Base-by-base conservation (phyloP, 2,888 invertebrate species). In the Protonemura montana region DNA sequence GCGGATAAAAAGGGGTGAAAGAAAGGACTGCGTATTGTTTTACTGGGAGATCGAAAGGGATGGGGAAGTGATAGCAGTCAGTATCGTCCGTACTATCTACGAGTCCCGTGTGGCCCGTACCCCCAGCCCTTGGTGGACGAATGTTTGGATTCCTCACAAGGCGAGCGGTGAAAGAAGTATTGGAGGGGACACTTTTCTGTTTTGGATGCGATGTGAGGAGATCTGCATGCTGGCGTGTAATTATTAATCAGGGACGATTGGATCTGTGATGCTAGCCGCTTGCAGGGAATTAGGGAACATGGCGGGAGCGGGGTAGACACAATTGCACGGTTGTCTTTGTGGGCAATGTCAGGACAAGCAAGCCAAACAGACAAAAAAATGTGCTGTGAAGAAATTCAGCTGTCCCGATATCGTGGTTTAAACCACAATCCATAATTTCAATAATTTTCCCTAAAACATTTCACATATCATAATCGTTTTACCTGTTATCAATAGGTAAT, bases 21-120 rank as follows among this genome's bases (percentile, higher is more conserved):
- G 84, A 2, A 84, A 84, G 84, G 84, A 59, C 5, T 76, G 84
- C 84, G 84, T 84, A 84, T 84, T 84, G 84, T 84, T 84, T 84
- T 84, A 84, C 84, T 5, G 59, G 59, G 41, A 42, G 28, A 29
- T 30, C 28, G n/a, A 29, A 83, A 27, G 28, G 80, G 83, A 21
- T 84, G 76, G 84, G 84, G 28, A 29, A 84, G 84, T 84, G 59
- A 59, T 59, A 59, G 59, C 59, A 3, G 59, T 84, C 59, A 76
- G 76, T 84, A 84, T 84, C 84, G 59, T 76, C 76, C 59, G 83
- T 84, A 59, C 83, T 83, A 84, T 84, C 84, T 76, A 84, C 59
- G 59, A 59, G 84, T 25, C 76, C 27, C 27, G 59, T 59, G 59
- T 41, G 59, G 84, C 59, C 28, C 27, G 28, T 35, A 28, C 28